phyloP scores from a whole-genome alignment of 1,140 invertebrate species.

The Lerema accius region DNA sequence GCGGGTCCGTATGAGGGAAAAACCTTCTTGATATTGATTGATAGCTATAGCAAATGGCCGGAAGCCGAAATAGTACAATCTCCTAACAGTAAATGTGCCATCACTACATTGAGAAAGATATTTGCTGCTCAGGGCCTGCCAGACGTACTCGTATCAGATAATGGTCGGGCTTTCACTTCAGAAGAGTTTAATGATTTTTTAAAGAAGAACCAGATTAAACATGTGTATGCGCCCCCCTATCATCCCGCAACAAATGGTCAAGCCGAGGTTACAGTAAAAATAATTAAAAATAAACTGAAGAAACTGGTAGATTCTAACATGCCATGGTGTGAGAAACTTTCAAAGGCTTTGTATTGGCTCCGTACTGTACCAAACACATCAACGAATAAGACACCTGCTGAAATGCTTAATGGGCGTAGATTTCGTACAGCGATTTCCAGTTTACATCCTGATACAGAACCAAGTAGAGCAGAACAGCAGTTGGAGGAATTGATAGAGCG shows the following conservation, averaged over 20 bases:
- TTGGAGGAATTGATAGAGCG: not conserved
- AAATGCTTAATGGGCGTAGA: slow-evolving; percentile 34
- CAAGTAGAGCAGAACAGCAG: not conserved
- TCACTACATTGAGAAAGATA: slow-evolving; percentile 18
- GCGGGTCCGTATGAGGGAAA: slow-evolving; percentile 35
- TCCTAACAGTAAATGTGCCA: slow-evolving; percentile 19
- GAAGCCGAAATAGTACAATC: slow-evolving; percentile 29
- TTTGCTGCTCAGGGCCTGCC: slow-evolving; percentile 60
- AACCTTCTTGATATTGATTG: slow-evolving; percentile 33
- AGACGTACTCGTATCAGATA: slow-evolving; percentile 61
- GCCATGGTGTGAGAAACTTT: slow-evolving; percentile 24
- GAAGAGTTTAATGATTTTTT: slow-evolving; percentile 59
- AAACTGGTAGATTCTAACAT: slow-evolving; percentile 8
- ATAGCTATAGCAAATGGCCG: slow-evolving; percentile 36
- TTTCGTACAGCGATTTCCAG: slow-evolving; percentile 17
- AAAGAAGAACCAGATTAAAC: slow-evolving; percentile 46
- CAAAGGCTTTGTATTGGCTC: slow-evolving; percentile 23
- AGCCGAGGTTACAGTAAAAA: slow-evolving; percentile 39
- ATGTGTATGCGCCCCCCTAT: slow-evolving; percentile 48
- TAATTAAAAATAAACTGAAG: slow-evolving; percentile 24
- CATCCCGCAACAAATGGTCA: slow-evolving; percentile 55
- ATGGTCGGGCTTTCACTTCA: slow-evolving; percentile 65
- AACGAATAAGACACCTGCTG: slow-evolving; percentile 32
- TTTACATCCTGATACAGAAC: slow-evolving; percentile 14
- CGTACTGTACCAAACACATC: slow-evolving; percentile 26